These are phyloP conservation scores for Chanos chanos DNA, from an alignment of 2,797 vertebrate species.

Conservation along the genomic window DNA sequence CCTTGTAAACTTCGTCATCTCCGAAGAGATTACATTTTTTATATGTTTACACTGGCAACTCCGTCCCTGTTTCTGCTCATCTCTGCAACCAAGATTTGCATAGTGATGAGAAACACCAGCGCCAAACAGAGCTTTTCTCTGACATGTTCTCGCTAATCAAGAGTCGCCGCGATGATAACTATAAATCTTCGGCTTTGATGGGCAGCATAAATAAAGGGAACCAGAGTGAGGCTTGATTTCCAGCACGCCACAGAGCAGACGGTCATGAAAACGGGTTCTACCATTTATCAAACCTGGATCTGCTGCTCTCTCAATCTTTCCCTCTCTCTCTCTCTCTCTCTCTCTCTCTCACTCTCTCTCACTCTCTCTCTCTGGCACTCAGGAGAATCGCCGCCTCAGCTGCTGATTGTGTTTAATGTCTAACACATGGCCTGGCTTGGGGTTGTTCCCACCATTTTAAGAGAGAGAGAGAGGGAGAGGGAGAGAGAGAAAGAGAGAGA, in stretches of 20 bases:
- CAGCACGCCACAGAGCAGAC: conserved; percentile 47
- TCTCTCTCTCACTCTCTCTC: conserved; percentile 28
- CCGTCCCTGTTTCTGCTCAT: conserved; percentile 24
- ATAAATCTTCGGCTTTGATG: conserved; percentile 53
- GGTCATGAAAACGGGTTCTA: conserved; percentile 52
- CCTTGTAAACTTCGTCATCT: conserved; percentile 17
- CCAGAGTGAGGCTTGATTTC: conserved; percentile 51
- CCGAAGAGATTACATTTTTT: conserved; percentile 3
- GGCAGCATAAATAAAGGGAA: conserved; percentile 55
- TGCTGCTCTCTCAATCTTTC: conserved; percentile 47
- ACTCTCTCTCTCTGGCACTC: conserved; percentile 31
- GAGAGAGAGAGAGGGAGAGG: conserved; percentile 43
- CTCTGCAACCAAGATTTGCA: conserved; percentile 14
- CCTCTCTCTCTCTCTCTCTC: conserved; percentile 30
- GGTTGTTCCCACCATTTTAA: conserved; percentile 46
- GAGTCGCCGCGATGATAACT: conserved; percentile 42
- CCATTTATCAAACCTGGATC: conserved; percentile 54
- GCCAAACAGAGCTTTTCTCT: conserved; percentile 37
- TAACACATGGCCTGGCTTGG: conserved; percentile 52
- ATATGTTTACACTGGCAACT: not conserved
- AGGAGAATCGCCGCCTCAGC: conserved; percentile 44
- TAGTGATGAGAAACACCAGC: conserved; percentile 36
- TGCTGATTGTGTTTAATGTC: conserved; percentile 58
- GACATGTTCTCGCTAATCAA: conserved; percentile 47
- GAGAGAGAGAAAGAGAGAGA: not conserved